Conservation (phyloP, 2,888 invertebrate genomes). For the Epinotia brunnichana region DNA sequence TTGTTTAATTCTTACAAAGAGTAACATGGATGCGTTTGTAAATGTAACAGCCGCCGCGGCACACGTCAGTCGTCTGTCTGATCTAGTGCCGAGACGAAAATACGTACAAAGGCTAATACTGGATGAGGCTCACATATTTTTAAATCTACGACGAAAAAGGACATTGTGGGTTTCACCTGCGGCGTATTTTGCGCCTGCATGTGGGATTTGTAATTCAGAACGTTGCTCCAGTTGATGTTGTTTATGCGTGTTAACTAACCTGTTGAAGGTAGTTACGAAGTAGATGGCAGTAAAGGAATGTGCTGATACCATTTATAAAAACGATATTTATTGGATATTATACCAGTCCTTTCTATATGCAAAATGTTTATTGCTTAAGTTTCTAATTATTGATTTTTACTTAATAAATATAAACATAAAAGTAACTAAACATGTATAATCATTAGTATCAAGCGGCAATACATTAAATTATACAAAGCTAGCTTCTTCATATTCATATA, state of each 20-base stretch:
- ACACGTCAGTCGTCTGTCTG: conserved; percentile 28
- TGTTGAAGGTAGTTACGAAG: conserved; percentile 31
- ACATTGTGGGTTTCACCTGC: conserved; percentile 43
- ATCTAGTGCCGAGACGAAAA: conserved; percentile 37
- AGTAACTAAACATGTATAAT: background rate
- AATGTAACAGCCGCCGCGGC: conserved; percentile 27
- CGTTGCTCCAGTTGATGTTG: conserved; percentile 43
- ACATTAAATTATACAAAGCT: background rate
- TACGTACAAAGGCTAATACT: conserved; percentile 40
- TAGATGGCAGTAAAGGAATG: conserved; percentile 1
- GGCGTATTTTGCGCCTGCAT: conserved; percentile 34
- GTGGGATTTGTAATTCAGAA: conserved; percentile 43
- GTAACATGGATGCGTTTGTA: background rate
- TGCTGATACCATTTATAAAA: background rate
- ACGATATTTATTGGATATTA: background rate
- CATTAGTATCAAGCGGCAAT: background rate
- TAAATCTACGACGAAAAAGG: conserved; percentile 42
- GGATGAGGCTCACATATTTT: conserved; percentile 36
- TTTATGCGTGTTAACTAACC: conserved; percentile 44
- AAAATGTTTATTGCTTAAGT: background rate
- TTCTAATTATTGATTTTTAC: background rate
- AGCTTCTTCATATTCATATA: background rate
- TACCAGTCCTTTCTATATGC: background rate
- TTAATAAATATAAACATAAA: background rate
- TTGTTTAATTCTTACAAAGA: background rate